Base-by-base conservation (phyloP, 2,797 vertebrate genomes). In the Lutjanus campechanus region DNA sequence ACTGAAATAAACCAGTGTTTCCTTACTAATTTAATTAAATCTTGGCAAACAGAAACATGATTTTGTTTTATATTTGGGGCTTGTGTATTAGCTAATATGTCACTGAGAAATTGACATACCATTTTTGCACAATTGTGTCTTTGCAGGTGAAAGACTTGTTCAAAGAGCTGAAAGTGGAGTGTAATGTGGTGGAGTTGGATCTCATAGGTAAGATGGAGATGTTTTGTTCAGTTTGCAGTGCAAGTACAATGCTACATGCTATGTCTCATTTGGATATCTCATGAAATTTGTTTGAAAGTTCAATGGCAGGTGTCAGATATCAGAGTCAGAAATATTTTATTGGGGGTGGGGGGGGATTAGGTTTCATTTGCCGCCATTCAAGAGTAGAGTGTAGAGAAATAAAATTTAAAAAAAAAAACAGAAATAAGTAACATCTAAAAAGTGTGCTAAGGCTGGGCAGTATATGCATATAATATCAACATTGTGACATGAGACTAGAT, bases 111-210 rank as follows among this genome's bases (percentile, higher is more conserved):
- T 4, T 1, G 5, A 44, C 13, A 0, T 11, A 0, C 43, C 0
- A 3, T n/a, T 29, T 68, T 5, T 46, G 25, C 7, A 12, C 4
- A 1, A n/a, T 1, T 54, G 15, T 90, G 17, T 83, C 19, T 73
- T 91, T 94, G 12, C 69, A 99, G 98, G 98, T 98, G 61, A 99
- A 99, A 87, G 96, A 97, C 16, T 94, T 99, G 46, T 99, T 99
- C 92, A 92, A 82, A 51, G 96, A 97, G 55, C 73, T 99, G 83
- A 94, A 91, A 29, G 94, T 97, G 44, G 95, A 95, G 7, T 97
- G 88, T 72, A 96, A 95, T 1, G 92, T 95, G 65, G 72, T 98
- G 93, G 98, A 99, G 82, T 90, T 99, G 83, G 98, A 99, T 92
- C 90, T 96, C 61, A 93, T 96, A 1, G 97, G 98, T 99, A 93